Percentiles rank a stretch among this genome's conserved stretches.
These are phyloP conservation scores for Bergia sp. DNA, from an alignment of 92 coral and sea anemone species.

Conservation along the genomic window DNA sequence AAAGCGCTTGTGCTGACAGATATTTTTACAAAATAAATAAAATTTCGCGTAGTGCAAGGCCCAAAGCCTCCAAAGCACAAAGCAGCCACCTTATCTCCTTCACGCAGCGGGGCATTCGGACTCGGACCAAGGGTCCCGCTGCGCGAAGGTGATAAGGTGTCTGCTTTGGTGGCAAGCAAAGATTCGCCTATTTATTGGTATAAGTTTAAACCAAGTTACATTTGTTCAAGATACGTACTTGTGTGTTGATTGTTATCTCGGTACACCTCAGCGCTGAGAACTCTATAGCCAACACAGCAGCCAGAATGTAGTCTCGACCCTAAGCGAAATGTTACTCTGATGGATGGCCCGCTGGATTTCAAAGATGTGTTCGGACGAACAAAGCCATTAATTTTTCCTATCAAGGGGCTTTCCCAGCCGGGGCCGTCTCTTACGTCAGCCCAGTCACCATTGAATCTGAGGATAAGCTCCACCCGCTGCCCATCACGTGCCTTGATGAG, in stretches of 20 bases:
- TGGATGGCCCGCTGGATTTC: not conserved
- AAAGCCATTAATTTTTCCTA: not conserved
- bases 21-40: too few species aligned
- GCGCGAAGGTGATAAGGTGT: too few species aligned
- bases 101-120: too few species aligned
- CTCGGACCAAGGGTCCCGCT: too few species aligned
- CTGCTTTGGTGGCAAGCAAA: too few species aligned
- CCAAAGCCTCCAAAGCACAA: too few species aligned
- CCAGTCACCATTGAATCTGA: not conserved
- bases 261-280: not conserved
- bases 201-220: too few species aligned
- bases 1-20: too few species aligned
- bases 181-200: too few species aligned
- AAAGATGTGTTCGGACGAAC: not conserved
- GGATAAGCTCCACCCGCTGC: not conserved
- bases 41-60: too few species aligned
- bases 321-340: slow-evolving; percentile 1
- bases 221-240: not conserved
- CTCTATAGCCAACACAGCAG: not conserved
- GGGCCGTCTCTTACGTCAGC: not conserved
- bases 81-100: too few species aligned
- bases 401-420: not conserved
- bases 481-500: not conserved
- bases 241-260: not conserved
- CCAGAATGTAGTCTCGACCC: not conserved